Percentiles rank a stretch among this genome's conserved stretches.
Evolutionary conservation across 1,140 invertebrate genomes (phyloP).

Genomic region (Eubasilissa regina): DNA sequence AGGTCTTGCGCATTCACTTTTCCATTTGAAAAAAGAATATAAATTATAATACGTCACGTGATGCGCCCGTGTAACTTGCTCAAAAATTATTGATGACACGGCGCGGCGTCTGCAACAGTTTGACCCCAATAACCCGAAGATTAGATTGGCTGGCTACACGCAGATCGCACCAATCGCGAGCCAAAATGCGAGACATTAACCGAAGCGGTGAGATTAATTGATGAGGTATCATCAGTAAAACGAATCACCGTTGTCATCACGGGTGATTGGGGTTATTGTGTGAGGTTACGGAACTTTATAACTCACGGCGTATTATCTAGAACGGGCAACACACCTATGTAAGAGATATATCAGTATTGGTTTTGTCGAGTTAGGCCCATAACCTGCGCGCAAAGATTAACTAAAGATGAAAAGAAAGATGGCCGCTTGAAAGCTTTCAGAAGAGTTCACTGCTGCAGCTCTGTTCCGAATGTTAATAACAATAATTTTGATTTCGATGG

Average conservation of each 20-base stretch:
- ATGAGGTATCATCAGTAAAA: slow-evolving; percentile 7
- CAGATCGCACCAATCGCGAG: slow-evolving; percentile 4
- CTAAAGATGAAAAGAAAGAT: too few relatives aligned
- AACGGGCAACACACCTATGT: not conserved
- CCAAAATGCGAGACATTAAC: not conserved
- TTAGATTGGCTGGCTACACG: slow-evolving; percentile 16
- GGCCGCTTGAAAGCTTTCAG: too few relatives aligned
- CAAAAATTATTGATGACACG: slow-evolving; percentile 11
- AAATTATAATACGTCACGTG: not conserved
- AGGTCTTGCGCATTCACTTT: too few relatives aligned
- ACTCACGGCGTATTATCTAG: not conserved
- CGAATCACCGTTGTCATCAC: not conserved
- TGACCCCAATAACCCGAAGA: slow-evolving; percentile 13
- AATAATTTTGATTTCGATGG: too few relatives aligned
- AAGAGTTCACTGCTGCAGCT: too few relatives aligned
- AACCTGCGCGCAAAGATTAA: too few relatives aligned
- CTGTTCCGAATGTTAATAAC: too few relatives aligned
- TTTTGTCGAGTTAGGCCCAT: too few relatives aligned
- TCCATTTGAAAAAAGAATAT: too few relatives aligned
- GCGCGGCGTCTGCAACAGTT: slow-evolving; percentile 16
- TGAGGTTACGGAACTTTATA: not conserved
- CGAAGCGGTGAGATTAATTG: slow-evolving; percentile 2
- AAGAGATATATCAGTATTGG: too few relatives aligned
- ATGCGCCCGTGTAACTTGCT: not conserved
- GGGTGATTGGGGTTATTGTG: slow-evolving; percentile 21